phyloP scores from a whole-genome alignment of 2,888 invertebrate genomes.

The Caenorhabditis drosophilae region DNA sequence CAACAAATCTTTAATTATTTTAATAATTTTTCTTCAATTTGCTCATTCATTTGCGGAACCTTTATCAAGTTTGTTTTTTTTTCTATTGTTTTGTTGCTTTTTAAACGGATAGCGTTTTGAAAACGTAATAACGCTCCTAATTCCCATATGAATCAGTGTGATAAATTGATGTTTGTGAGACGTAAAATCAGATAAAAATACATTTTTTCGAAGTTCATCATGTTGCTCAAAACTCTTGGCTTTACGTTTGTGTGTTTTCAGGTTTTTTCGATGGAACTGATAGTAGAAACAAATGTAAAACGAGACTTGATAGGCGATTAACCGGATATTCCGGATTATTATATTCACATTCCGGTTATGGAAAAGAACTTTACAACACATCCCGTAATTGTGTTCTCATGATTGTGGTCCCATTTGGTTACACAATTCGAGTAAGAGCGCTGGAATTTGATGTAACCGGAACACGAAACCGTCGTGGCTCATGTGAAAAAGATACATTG shows the following conservation, averaged over 20 bases:
- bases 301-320: slow-evolving; percentile 44
- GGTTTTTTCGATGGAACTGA: slow-evolving; percentile 52
- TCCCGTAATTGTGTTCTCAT: slow-evolving; percentile 51
- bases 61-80: too few relatives aligned
- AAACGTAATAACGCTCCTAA: too few relatives aligned
- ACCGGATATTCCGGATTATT: slow-evolving; percentile 50
- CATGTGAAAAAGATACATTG: slow-evolving; percentile 48
- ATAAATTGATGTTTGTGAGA: too few relatives aligned
- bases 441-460: slow-evolving; percentile 49
- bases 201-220: too few relatives aligned
- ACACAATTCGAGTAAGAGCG: slow-evolving; percentile 44
- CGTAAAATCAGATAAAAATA: slow-evolving; percentile 4
- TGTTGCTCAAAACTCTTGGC: too few relatives aligned
- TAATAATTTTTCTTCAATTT: too few relatives aligned
- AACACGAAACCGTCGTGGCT: slow-evolving; percentile 20
- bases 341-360: slow-evolving; percentile 48
- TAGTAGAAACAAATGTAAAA: slow-evolving; percentile 44
- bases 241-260: too few relatives aligned
- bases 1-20: too few relatives aligned
- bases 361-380: slow-evolving; percentile 44
- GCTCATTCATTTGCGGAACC: too few relatives aligned
- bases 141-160: slow-evolving; percentile 43
- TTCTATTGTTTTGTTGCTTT: too few relatives aligned
- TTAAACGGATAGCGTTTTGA: too few relatives aligned
- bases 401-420: slow-evolving; percentile 50